Percentiles rank a stretch among this genome's conserved stretches.
Conservation (phyloP, 2,888 invertebrate genomes). For the Nomada flava region DNA sequence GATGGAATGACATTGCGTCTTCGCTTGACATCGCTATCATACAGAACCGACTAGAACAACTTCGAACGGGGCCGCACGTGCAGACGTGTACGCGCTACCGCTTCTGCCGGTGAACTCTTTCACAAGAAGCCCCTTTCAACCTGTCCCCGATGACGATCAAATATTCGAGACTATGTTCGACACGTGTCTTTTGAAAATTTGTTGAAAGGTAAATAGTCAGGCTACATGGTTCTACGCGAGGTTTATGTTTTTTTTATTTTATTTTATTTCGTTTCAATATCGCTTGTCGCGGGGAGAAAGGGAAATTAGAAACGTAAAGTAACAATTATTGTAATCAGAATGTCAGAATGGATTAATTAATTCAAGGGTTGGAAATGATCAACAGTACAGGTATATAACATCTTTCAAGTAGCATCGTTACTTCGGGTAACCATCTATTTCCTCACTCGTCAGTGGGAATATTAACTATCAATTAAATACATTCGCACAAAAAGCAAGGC, state of each 20-base stretch:
- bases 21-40: constrained; percentile 64
- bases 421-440: no score
- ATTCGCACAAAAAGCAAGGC: no score
- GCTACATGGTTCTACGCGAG: not conserved
- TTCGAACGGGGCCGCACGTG: constrained; percentile 67
- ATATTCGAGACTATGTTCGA: constrained; percentile 62
- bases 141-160: constrained; percentile 68
- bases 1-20: constrained; percentile 66
- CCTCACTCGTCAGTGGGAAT: no score
- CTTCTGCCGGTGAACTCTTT: constrained; percentile 33
- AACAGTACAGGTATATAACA: no score
- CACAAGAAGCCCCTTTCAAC: constrained; percentile 60
- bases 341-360: no score
- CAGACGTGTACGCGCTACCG: constrained; percentile 58
- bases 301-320: not conserved
- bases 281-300: not conserved
- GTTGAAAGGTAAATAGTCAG: constrained; percentile 32
- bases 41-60: constrained; percentile 53
- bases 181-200: constrained; percentile 59
- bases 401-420: no score
- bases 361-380: no score
- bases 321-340: no score
- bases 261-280: not conserved
- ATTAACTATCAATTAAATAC: no score
- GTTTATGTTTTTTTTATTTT: not conserved